These are phyloP conservation scores for Ceyx cyanopectus DNA, from an alignment of 2,113 vertebrate genomes.

Conservation along the genomic window DNA sequence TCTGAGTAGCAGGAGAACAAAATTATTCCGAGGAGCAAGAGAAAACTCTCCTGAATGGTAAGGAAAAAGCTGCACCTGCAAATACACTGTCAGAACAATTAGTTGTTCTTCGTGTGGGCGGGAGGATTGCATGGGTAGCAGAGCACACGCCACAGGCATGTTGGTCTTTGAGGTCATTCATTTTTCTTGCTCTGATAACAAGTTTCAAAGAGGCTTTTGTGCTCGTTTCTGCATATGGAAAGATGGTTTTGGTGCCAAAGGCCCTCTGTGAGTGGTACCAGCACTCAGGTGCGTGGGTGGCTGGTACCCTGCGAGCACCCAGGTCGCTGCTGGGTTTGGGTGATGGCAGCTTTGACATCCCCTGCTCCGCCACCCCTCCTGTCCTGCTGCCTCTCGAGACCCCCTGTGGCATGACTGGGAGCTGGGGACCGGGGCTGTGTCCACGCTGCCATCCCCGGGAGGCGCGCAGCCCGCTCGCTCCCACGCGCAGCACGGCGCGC, in stretches of 20 bases:
- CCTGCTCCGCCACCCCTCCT: background rate
- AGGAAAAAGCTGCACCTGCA: background rate
- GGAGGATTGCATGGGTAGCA: background rate
- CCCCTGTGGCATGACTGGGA: too few species aligned
- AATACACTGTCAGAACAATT: background rate
- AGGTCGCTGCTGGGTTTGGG: accelerated
- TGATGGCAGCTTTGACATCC: accelerated
- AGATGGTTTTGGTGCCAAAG: background rate
- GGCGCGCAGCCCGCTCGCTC: background rate
- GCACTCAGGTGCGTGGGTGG: accelerated
- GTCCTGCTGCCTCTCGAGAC: background rate
- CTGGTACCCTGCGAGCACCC: background rate
- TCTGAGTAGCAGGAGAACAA: background rate
- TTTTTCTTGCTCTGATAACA: background rate
- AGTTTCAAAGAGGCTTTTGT: background rate
- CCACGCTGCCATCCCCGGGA: background rate
- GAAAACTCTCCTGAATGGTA: background rate
- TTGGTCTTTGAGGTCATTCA: background rate
- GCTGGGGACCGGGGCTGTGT: background rate
- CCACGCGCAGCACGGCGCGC: background rate
- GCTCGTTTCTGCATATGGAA: accelerated
- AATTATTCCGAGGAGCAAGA: background rate
- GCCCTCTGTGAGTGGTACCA: background rate
- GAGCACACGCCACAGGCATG: too few species aligned
- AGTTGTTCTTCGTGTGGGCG: background rate